Percentiles rank a stretch among this genome's conserved stretches.
Conservation (phyloP, 1,140 invertebrate species). For the Trissolcus basalis region DNA sequence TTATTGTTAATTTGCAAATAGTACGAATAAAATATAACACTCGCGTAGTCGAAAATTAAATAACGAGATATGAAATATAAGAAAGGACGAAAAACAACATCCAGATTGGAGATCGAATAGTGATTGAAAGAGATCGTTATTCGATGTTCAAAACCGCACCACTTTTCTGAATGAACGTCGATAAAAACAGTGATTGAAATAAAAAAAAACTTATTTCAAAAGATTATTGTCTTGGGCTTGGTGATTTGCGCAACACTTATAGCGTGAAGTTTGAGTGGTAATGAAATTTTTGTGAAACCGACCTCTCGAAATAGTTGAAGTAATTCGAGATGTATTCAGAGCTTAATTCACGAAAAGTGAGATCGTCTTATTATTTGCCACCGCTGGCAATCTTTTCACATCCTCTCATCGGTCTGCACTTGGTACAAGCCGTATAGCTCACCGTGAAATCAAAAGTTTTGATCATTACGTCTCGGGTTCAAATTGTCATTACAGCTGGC, state of each 20-base stretch:
- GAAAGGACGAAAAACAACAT: not conserved
- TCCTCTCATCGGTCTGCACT: constrained; percentile 34
- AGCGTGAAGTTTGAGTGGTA: constrained; percentile 26
- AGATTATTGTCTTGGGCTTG: constrained; percentile 16
- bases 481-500: constrained; percentile 29
- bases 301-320: constrained; percentile 33
- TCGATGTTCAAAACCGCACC: not conserved
- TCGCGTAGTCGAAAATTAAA: too few species aligned
- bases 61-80: not conserved
- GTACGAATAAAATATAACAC: too few species aligned
- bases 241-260: constrained; percentile 34
- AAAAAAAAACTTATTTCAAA: constrained; percentile 13
- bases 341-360: constrained; percentile 46
- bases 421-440: constrained; percentile 9
- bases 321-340: constrained; percentile 33
- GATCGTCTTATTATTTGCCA: constrained; percentile 45
- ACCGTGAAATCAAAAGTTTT: constrained; percentile 44
- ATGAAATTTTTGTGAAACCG: constrained; percentile 51
- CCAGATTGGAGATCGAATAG: not conserved
- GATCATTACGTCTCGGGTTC: constrained; percentile 29
- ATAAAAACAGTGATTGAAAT: constrained; percentile 1
- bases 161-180: not conserved
- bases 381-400: constrained; percentile 43
- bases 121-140: not conserved
- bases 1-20: too few species aligned